Evolutionary conservation across 2,113 vertebrate species (phyloP).

Genomic region (Burhinus oedicnemus): DNA sequence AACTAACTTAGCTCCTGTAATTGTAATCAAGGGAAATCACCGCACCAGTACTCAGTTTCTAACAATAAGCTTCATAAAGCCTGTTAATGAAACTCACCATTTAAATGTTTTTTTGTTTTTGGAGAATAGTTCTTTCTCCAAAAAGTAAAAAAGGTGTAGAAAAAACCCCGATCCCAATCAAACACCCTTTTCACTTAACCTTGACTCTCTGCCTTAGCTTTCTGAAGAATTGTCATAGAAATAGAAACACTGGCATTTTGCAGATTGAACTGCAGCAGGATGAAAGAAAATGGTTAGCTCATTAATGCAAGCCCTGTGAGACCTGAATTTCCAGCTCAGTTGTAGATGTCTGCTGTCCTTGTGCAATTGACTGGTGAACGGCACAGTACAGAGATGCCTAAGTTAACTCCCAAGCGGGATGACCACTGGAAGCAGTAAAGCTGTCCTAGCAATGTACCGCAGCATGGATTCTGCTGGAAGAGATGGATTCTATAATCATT

Average conservation of each 20-base stretch:
- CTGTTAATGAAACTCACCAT: background rate
- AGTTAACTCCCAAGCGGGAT: background rate
- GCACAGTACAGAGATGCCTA: background rate
- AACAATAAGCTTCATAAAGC: constrained; percentile 14
- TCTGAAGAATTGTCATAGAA: background rate
- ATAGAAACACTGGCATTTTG: background rate
- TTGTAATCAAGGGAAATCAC: constrained; percentile 54
- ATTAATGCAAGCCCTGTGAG: background rate
- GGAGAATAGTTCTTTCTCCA: background rate
- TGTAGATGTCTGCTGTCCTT: background rate
- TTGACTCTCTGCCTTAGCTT: background rate
- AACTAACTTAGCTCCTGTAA: constrained; percentile 35
- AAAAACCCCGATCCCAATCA: background rate
- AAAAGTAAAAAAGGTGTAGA: background rate
- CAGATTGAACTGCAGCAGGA: background rate
- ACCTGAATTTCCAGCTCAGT: background rate
- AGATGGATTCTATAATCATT: background rate
- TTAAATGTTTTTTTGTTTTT: background rate
- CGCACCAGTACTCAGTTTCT: background rate
- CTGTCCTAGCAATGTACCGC: background rate
- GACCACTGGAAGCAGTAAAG: background rate
- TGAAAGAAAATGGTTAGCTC: background rate
- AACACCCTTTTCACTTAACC: background rate
- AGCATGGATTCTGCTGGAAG: background rate
- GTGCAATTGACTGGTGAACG: background rate